These are phyloP conservation scores for Cerastoderma edule DNA, from an alignment of 2,888 invertebrate genomes.

Conservation along the genomic window DNA sequence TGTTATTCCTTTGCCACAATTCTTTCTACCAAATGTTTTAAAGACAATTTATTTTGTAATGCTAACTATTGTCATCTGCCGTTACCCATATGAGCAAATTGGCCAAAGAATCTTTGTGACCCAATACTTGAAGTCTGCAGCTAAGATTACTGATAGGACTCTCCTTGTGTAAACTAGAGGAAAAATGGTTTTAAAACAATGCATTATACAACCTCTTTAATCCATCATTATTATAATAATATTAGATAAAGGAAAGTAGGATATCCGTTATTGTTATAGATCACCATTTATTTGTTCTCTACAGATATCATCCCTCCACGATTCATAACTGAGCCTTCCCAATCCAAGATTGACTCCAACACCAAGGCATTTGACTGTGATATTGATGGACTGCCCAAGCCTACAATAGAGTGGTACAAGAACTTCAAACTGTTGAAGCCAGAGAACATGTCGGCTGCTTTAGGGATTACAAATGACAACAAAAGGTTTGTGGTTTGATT, in stretches of 20 bases:
- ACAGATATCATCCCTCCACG: conserved; percentile 42
- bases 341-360: conserved; percentile 31
- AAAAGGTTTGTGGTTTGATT: too few species aligned
- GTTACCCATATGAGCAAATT: too few species aligned
- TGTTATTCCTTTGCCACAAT: not conserved
- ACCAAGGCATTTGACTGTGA: conserved; percentile 61
- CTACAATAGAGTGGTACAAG: conserved; percentile 80
- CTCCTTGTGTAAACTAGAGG: too few species aligned
- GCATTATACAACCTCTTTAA: too few species aligned
- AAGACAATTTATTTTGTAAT: too few species aligned
- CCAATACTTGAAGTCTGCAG: too few species aligned
- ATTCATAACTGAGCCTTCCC: conserved; percentile 30
- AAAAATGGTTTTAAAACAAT: too few species aligned
- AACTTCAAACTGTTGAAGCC: conserved; percentile 57
- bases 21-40: not conserved
- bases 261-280: not conserved
- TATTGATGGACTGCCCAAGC: conserved; percentile 67
- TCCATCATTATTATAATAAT: too few species aligned
- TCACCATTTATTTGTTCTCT: not conserved
- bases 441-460: conserved; percentile 54
- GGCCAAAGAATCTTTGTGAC: too few species aligned
- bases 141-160: too few species aligned
- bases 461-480: conserved; percentile 43
- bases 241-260: too few species aligned
- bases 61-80: too few species aligned